Evolutionary conservation across 2,888 invertebrate genomes (phyloP), one percentile per base, ranked within the genome.

Genomic region (Epirrhoe alternata): DNA sequence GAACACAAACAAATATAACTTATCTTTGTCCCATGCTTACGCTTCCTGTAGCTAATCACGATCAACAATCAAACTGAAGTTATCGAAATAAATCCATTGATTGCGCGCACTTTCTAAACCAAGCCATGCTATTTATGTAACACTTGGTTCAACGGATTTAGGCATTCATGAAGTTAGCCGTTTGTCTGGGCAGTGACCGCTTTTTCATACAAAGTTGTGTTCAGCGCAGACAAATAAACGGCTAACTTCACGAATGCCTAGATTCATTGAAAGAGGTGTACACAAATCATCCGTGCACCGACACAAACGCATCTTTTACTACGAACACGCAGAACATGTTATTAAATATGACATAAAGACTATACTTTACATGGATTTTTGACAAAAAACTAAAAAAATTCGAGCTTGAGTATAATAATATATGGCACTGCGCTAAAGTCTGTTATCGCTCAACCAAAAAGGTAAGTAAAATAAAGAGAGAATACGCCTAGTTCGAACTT

Each of bases 91-190:
- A 49, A 31, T 49, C 56, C 55, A 52, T 17, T 45, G 49, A 62
- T 50, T 6, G 53, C 31, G n/a, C 57, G 16, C 58, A 51, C 63
- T 67, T 63, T 67, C 55, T 52, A 54, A 38, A 42, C 38, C 24
- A 66, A 30, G 49, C 53, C 24, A 66, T 38, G 49, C 53, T 12
- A 50, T 12, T 12, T 42, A 12, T 12, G 38, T 42, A 12, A 42
- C 24, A 24, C 24, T 24, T 24, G 1, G 24, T 24, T 24, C 24
- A 24, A 24, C 24, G 24, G 24, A 24, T 24, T 3, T 24, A 24
- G 24, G 24, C 3, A 24, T 24, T 24, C 24, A 3, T 24, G 24
- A 24, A 24, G 24, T 24, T 24, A 24, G 24, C 24, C 24, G 24
- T 24, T 24, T 24, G 24, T 24, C 24, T 24, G 24, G 1, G 24